Evolutionary conservation across 2,888 invertebrate genomes (phyloP), one percentile per base, ranked within the genome.

Genomic region (Folsomia manolachei): DNA sequence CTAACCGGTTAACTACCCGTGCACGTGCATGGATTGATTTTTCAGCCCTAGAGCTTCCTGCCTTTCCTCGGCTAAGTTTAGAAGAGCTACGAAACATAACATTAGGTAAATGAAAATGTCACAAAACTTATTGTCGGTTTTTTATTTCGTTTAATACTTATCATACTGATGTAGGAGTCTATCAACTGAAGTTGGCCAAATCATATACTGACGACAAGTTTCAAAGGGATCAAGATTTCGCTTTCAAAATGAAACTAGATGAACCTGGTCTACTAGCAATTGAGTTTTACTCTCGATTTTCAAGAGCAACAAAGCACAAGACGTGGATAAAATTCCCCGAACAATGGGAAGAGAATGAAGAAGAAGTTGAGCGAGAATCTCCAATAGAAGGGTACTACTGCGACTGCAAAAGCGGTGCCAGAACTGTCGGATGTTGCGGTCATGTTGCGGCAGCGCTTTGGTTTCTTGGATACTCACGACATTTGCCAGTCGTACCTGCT

Each of bases 371-470:
- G 11, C 27, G 39, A 11, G 26, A 27, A 26, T 2, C 4, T 19
- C 26, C 27, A 26, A 65, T 65, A 27, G 9, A 26, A 18, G 21
- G 39, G 9, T 65, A 14, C 21, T 65, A 65, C 25, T 65, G 65
- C 19, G 21, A 25, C 19, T 65, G 65, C 21, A 25, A 65, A 65
- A 11, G 11, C 19, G 65, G 65, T 4, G 7, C 27, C 11, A 25
- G 65, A 65, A 65, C 14, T 14, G 65, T 65, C 7, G 27, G 65
- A 14, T 26, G 24, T 25, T 65, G 65, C 21, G 21, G 27, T 25
- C 65, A 65, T 27, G 14, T 27, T 4, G 65, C 65, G 19, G 39
- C 27, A 2, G 65, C 39, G 9, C 2, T 65, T 2, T 27, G 65
- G 27, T 65, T 18, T 25, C 65, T 65, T 7, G 27, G 11, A 27